A percentile compares a stretch with the other conserved stretches of the same genome.
Conservation (phyloP, 2,113 vertebrate species). For the Nycticryphes semicollaris region DNA sequence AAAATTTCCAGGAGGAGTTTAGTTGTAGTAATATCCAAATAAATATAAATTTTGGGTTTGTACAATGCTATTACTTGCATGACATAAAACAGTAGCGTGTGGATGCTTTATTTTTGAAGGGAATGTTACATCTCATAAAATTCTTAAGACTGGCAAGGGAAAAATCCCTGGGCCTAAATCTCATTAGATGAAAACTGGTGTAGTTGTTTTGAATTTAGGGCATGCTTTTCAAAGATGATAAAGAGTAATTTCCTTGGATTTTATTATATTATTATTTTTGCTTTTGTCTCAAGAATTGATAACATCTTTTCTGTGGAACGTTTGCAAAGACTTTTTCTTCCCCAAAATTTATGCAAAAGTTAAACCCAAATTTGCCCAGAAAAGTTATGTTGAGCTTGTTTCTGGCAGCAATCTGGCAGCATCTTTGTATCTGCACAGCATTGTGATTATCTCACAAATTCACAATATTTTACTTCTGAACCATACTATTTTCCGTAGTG, state of each 20-base stretch:
- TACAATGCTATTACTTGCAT: background rate
- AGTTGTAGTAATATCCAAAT: background rate
- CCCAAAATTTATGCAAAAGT: background rate
- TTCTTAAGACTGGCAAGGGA: background rate
- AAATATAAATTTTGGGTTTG: background rate
- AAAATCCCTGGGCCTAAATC: background rate
- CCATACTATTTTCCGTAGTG: conserved; percentile 20
- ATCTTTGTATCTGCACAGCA: background rate
- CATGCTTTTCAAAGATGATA: background rate
- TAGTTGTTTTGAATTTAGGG: background rate
- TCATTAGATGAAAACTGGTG: background rate
- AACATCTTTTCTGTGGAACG: background rate
- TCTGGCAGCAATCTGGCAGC: background rate
- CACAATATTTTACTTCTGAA: conserved; percentile 16
- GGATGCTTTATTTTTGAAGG: background rate
- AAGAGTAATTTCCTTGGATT: background rate
- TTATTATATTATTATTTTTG: background rate
- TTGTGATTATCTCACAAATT: conserved; percentile 26
- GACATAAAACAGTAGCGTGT: background rate
- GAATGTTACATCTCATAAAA: background rate
- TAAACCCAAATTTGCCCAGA: background rate
- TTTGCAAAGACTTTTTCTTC: background rate
- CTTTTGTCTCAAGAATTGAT: background rate
- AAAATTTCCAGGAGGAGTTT: background rate
- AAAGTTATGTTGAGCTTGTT: background rate